Percentiles rank a stretch among this genome's conserved stretches.
phyloP scores from a whole-genome alignment of 1,140 invertebrate genomes.

The Homarus americanus region DNA sequence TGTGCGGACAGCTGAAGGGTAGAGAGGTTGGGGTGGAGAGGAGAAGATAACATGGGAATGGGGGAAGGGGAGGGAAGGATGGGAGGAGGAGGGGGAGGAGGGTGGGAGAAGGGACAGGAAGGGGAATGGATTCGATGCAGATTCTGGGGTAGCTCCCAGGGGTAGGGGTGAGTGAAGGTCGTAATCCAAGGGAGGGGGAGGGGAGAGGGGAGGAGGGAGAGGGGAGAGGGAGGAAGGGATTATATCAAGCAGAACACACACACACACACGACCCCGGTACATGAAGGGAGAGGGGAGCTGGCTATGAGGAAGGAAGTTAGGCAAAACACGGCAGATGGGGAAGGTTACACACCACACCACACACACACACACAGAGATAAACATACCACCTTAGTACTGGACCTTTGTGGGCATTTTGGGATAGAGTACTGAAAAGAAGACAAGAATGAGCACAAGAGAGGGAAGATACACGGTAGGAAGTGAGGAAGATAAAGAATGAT shows the following conservation, averaged over 20 bases:
- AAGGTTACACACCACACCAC: no score
- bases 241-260: not conserved
- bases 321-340: no score
- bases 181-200: not conserved
- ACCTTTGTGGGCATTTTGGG: no score
- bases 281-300: no score
- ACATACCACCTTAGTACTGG: no score
- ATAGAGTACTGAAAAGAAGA: not conserved
- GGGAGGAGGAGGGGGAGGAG: no score
- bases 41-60: not conserved
- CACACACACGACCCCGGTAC: not conserved
- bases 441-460: constrained; percentile 7
- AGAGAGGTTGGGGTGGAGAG: not conserved
- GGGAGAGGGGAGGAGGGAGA: not conserved
- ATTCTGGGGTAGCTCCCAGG: no score
- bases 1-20: not conserved
- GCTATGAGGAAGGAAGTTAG: no score
- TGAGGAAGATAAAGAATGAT: not conserved
- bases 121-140: no score
- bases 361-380: no score
- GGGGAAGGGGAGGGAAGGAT: not conserved
- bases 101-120: no score
- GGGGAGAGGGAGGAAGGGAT: not conserved
- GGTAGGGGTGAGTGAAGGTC: no score
- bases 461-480: not conserved